Conservation (phyloP, 2,888 invertebrate species). For the Eupeodes latifasciatus region DNA sequence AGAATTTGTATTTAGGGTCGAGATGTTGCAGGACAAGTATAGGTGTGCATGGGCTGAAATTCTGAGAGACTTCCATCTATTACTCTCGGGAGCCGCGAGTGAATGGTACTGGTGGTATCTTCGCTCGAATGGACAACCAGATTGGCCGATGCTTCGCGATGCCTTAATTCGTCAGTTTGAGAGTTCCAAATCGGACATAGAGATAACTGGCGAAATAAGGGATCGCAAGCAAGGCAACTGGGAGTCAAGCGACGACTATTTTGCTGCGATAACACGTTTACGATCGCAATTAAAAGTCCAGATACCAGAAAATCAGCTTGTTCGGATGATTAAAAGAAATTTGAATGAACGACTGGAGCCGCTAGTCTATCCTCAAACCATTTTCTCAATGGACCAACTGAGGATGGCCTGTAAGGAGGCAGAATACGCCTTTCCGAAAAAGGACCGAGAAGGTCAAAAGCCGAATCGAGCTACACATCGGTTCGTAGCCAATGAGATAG, state of each 20-base stretch:
- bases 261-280: too few relatives aligned
- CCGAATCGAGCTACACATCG: background rate
- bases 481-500: background rate
- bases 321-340: conserved; percentile 29
- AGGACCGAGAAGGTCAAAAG: background rate
- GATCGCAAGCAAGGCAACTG: conserved; percentile 36
- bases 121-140: too few relatives aligned
- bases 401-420: too few relatives aligned
- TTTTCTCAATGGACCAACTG: conserved; percentile 27
- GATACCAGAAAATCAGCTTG: conserved; percentile 29
- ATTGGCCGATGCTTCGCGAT: too few relatives aligned
- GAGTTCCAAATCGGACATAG: too few relatives aligned
- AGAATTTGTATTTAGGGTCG: conserved; percentile 38
- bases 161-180: too few relatives aligned
- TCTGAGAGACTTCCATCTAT: conserved; percentile 22
- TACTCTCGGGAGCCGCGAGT: too few relatives aligned
- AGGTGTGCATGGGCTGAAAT: conserved; percentile 38
- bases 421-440: background rate
- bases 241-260: conserved; percentile 43
- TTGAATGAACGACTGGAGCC: conserved; percentile 5
- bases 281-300: conserved; percentile 20
- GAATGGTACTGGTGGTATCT: too few relatives aligned
- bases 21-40: conserved; percentile 19
- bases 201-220: conserved; percentile 27
- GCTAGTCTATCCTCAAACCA: conserved; percentile 25